Evolutionary conservation across 2,797 vertebrate genomes (phyloP), one percentile per base, ranked within the genome.

Genomic region (Mormyrops boulengeri): DNA sequence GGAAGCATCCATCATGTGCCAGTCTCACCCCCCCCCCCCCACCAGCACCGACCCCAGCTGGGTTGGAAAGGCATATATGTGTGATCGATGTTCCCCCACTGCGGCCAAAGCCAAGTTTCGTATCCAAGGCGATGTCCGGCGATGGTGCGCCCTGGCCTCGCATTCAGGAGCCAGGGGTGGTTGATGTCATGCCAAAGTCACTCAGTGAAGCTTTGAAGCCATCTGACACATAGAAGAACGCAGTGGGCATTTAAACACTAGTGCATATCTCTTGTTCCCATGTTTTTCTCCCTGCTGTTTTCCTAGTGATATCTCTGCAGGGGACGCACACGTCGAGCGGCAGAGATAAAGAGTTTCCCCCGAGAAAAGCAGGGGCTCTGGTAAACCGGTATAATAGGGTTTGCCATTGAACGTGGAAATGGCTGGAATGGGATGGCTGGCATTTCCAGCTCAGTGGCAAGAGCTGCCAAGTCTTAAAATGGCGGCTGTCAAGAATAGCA

Each of bases 401-500:
- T 73, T 30, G 3, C 87, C 14, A 12, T 26, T 38, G 44, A 26
- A 82, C 52, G 19, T 52, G 47, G 60, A 88, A 77, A 73, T 73
- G 55, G 44, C 44, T 38, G 30, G 52, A 90, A 88, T 34, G 66
- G 57, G 55, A 66, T 34, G 73, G 85, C 89, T 69, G 91, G 90
- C 91, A 90, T 91, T 91, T 91, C 84, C 55, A 85, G 86, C 49
- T 88, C 73, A 85, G 85, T 53, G 50, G 7, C 82, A 87, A 77
- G 73, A 69, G 80, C 85, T 90, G 53, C 82, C 73, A 89, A 91
- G 88, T 87, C 89, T 87, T 89, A 89, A 91, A 91, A 91, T 91
- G 91, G 91, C 91, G 55, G 89, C 85, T 91, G 50, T 66, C 88
- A 82, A 49, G 55, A 89, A 84, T 85, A 88, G 93, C 92, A 92